phyloP scores from a whole-genome alignment of 2,797 vertebrate species.

The Acropternis orthonyx region DNA sequence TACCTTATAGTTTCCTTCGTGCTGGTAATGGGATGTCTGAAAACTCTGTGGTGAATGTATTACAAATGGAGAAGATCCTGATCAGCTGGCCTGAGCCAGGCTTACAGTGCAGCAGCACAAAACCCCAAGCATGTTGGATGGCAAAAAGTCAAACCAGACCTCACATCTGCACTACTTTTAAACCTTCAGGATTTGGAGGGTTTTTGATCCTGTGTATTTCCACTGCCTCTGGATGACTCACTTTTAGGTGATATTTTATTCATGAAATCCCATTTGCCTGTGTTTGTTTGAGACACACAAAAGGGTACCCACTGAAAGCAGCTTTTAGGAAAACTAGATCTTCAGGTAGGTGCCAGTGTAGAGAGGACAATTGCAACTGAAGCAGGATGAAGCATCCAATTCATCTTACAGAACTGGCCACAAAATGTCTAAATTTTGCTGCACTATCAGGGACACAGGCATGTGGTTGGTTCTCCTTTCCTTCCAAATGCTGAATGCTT shows the following conservation, averaged over 20 bases:
- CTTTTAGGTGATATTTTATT: neutral
- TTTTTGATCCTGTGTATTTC: neutral
- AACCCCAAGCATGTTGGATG: rapidly evolving
- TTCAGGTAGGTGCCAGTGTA: neutral
- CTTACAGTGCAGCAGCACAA: neutral
- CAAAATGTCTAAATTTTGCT: neutral
- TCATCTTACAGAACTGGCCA: neutral
- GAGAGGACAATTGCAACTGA: neutral
- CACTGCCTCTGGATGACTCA: neutral
- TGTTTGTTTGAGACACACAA: neutral
- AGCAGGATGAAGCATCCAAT: neutral
- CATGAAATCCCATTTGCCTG: neutral
- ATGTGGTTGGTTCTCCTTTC: neutral
- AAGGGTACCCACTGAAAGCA: rapidly evolving
- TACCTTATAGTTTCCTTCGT: neutral
- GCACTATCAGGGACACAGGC: neutral
- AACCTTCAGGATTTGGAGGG: neutral
- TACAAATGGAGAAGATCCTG: neutral
- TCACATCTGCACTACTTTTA: neutral
- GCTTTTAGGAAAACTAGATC: neutral
- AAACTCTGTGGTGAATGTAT: neutral
- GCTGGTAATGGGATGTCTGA: neutral
- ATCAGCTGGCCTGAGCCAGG: neutral
- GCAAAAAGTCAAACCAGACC: neutral
- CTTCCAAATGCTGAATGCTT: neutral